A percentile compares a stretch with the other conserved stretches of the same genome.
phyloP scores from a whole-genome alignment of 2,888 invertebrate genomes.

The Idaea aversata region DNA sequence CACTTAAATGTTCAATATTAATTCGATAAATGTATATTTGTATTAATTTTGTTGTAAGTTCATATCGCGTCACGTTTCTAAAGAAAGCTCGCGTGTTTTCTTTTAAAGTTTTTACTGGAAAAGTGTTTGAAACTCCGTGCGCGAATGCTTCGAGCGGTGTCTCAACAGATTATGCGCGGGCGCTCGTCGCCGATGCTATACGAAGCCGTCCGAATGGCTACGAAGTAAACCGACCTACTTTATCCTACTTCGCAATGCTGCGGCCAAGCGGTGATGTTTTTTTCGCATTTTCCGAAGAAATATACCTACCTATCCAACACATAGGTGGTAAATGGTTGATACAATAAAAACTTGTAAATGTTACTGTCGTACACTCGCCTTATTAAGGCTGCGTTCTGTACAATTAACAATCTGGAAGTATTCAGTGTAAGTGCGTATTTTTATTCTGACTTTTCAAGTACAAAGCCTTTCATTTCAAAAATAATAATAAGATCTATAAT shows the following conservation, averaged over 20 bases:
- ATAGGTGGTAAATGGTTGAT: conserved; percentile 38
- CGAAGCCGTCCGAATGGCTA: conserved; percentile 55
- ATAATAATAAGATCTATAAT: too few relatives aligned
- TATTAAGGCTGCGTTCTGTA: conserved; percentile 7
- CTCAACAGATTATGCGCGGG: conserved; percentile 63
- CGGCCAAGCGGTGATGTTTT: conserved; percentile 67
- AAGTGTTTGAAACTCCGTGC: conserved; percentile 45
- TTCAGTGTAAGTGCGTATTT: background rate
- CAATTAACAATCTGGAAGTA: background rate
- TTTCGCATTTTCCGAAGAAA: conserved; percentile 77
- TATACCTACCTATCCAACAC: conserved; percentile 36
- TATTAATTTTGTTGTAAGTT: conserved; percentile 44
- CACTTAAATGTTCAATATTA: conserved; percentile 39
- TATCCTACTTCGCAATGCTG: conserved; percentile 68
- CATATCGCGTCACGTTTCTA: conserved; percentile 47
- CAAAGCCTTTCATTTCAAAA: background rate
- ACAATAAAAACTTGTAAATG: conserved; percentile 43
- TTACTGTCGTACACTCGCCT: conserved; percentile 17
- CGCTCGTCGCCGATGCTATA: conserved; percentile 51
- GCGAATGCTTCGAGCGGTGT: conserved; percentile 61
- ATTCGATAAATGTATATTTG: conserved; percentile 9
- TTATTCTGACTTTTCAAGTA: background rate
- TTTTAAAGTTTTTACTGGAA: conserved; percentile 38
- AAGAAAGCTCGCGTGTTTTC: conserved; percentile 59
- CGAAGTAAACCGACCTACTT: conserved; percentile 75